Conservation (phyloP, 2,797 vertebrate species). For the Basileuterus tristriatus region DNA sequence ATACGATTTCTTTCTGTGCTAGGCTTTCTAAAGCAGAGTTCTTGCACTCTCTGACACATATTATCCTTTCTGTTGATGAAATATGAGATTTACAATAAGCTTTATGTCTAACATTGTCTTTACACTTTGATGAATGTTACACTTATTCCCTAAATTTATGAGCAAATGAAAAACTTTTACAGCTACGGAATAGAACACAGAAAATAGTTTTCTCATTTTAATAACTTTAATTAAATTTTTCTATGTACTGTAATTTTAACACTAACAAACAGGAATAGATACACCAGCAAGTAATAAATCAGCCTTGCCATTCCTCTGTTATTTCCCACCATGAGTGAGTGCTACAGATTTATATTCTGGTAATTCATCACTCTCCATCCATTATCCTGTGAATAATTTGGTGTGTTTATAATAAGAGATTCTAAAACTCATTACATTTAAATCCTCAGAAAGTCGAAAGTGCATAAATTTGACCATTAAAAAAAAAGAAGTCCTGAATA, state of each 20-base stretch:
- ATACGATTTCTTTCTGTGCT: neutral
- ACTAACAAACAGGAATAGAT: neutral
- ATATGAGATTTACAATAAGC: conserved; percentile 16
- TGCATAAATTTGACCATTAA: neutral
- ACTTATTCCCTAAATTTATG: neutral
- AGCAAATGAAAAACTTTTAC: conserved; percentile 4
- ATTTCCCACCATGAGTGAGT: neutral
- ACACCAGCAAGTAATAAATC: conserved; percentile 41
- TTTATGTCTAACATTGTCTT: neutral
- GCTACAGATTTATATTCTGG: conserved; percentile 16
- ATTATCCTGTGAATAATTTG: conserved; percentile 30
- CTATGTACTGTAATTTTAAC: conserved; percentile 1
- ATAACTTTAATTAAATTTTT: conserved; percentile 38
- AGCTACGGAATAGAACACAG: neutral
- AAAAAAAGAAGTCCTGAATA: neutral
- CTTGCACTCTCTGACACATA: neutral
- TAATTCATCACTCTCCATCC: conserved; percentile 44
- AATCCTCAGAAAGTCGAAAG: neutral
- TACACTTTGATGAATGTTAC: conserved; percentile 1
- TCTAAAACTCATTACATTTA: conserved; percentile 6
- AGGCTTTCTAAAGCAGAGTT: neutral
- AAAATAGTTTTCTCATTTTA: conserved; percentile 31
- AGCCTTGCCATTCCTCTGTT: conserved; percentile 28
- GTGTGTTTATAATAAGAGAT: neutral
- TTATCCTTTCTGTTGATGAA: neutral